Percentiles rank a stretch among this genome's conserved stretches.
Conservation (phyloP, 2,888 invertebrate species). For the Ethmia dodecea region DNA sequence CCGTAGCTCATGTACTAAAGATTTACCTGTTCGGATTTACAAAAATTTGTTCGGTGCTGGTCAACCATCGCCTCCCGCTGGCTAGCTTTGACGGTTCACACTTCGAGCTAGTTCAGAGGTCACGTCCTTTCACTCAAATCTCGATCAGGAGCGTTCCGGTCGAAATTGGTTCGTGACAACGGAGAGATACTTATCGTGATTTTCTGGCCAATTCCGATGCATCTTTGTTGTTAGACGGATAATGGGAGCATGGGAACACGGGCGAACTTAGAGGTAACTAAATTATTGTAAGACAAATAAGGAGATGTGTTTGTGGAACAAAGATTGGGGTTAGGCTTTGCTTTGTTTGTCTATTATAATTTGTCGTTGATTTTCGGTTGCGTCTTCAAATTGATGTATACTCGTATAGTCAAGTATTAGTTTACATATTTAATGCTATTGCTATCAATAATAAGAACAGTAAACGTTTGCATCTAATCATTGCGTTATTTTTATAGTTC, state of each 20-base stretch:
- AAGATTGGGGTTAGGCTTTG: conserved; percentile 47
- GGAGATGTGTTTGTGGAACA: conserved; percentile 50
- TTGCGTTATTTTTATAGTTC: too few relatives aligned
- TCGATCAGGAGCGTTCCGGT: conserved; percentile 65
- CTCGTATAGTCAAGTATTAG: too few relatives aligned
- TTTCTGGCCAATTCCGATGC: conserved; percentile 72
- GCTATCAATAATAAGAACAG: too few relatives aligned
- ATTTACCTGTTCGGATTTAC: conserved; percentile 50
- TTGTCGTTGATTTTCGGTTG: neutral
- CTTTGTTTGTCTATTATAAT: conserved; percentile 41
- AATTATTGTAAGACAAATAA: conserved; percentile 68
- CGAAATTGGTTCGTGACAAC: conserved; percentile 74
- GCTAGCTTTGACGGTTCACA: conserved; percentile 68
- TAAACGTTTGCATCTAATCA: too few relatives aligned
- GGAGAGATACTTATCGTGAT: conserved; percentile 73
- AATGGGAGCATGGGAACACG: conserved; percentile 73
- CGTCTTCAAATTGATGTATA: too few relatives aligned
- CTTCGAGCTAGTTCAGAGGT: conserved; percentile 61
- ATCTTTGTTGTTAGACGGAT: conserved; percentile 55
- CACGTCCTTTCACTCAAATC: conserved; percentile 72
- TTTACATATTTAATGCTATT: too few relatives aligned
- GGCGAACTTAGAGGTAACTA: conserved; percentile 49
- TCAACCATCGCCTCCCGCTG: conserved; percentile 65
- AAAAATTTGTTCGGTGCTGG: conserved; percentile 41
- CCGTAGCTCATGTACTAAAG: conserved; percentile 24